Evolutionary conservation across 2,797 vertebrate species (phyloP).

Genomic region (Oceanodroma leucorhoa): DNA sequence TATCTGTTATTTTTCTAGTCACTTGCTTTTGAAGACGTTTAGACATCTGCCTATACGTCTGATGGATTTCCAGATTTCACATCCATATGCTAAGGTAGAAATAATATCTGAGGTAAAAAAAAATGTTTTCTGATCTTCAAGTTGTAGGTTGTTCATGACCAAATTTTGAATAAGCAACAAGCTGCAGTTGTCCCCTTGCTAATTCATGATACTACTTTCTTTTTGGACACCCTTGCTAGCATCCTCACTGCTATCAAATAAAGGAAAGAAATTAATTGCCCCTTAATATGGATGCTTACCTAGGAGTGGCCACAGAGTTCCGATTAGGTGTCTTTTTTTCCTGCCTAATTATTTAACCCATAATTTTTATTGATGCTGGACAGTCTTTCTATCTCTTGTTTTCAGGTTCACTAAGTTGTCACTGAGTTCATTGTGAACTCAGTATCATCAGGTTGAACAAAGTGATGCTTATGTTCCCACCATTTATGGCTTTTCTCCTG

Average conservation of each 20-base stretch:
- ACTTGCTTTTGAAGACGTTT: not conserved
- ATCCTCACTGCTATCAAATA: not conserved
- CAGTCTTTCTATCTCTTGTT: not conserved
- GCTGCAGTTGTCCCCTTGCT: not conserved
- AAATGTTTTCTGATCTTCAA: not conserved
- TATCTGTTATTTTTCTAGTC: not conserved
- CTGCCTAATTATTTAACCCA: not conserved
- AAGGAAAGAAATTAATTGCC: not conserved
- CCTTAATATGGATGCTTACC: not conserved
- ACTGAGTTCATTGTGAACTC: not conserved
- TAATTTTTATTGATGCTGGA: not conserved
- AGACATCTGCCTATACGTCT: not conserved
- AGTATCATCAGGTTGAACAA: not conserved
- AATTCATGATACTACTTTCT: not conserved
- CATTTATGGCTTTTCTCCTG: not conserved
- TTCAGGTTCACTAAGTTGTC: not conserved
- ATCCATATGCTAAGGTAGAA: not conserved
- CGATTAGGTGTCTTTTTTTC: not conserved
- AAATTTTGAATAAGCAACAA: not conserved
- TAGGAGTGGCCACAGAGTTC: not conserved
- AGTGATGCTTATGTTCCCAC: not conserved
- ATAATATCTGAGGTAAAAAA: not conserved
- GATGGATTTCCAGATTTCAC: constrained; percentile 1
- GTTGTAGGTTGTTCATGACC: not conserved
- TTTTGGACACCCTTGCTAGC: not conserved